Base-by-base conservation (phyloP, 2,797 vertebrate species). In the Megalops cyprinoides region DNA sequence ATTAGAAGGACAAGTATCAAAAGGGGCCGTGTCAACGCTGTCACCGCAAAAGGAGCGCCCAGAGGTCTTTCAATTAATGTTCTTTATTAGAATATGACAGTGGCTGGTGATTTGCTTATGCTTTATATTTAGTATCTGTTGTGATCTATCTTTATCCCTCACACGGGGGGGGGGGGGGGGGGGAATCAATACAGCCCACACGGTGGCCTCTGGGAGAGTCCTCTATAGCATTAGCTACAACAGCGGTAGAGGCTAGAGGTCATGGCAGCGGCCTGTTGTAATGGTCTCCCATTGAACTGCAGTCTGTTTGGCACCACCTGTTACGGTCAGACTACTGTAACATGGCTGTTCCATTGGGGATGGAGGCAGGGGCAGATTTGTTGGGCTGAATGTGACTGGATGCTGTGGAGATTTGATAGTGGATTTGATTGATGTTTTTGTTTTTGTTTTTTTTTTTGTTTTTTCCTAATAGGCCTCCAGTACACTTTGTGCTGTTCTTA, bases 131-230 rank as follows among this genome's bases (percentile, higher is more conserved):
- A 89, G 88, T 83, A 20, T 75, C 82, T 60, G 84, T 83, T 31
- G 82, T 69, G 3, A 39, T 88, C 83, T 91, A 84, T 91, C 86
- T 91, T 90, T 90, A 92, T 91, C 84, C 86, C 56, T 79, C 88
- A 89, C 86, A 85, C 86, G 83, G 86, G 84, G 81, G 87, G 90
- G 88, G 89, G 88, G 90, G 89, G 86, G 84, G 81, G 87, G 90
- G 88, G 89, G 89, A 91, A 91, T 92, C 92, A 34, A 91, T 91
- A 82, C 3, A n/a, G 55, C 15, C 79, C 86, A 83, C 51, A 88
- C 86, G 85, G 87, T 49, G 85, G 85, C 86, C 87, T 79, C 6
- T 31, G 25, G 28, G 9, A 53, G 8, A 49, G 28, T 23, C 31
- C 46, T 53, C 46, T 31, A 25, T 34, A 28, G 76, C 23, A 18